A percentile compares a stretch with the other conserved stretches of the same genome.
phyloP scores from a whole-genome alignment of 2,888 invertebrate species.

The Glyphotaelius pellucidus region DNA sequence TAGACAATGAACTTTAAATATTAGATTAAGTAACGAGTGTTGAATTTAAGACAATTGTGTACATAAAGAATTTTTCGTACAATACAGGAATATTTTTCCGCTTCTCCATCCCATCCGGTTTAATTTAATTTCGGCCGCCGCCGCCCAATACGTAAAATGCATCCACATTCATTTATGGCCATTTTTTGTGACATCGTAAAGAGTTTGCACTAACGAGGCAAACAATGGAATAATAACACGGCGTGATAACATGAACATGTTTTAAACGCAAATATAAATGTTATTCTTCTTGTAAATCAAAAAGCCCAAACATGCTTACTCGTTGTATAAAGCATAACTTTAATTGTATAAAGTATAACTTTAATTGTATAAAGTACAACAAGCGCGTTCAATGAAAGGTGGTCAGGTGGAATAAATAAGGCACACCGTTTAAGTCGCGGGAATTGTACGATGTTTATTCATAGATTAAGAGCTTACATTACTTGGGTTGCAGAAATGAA shows the following conservation, averaged over 20 bases:
- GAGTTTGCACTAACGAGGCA: not conserved
- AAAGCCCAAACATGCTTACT: not conserved
- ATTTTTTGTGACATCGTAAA: not conserved
- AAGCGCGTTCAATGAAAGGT: not conserved
- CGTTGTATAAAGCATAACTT: not conserved
- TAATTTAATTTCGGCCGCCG: not conserved
- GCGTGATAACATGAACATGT: not conserved
- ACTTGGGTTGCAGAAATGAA: not conserved
- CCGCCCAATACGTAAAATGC: not conserved
- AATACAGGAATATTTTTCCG: not conserved
- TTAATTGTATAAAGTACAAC: too few species aligned
- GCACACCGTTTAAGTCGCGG: not conserved
- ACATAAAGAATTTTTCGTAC: not conserved
- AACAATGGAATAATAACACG: conserved; percentile 2
- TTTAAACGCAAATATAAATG: not conserved
- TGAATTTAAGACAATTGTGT: not conserved
- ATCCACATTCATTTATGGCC: not conserved
- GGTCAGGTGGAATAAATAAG: not conserved
- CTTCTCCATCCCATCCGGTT: not conserved
- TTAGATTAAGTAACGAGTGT: too few species aligned
- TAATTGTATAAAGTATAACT: not conserved
- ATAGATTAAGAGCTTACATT: not conserved
- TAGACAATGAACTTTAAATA: too few species aligned
- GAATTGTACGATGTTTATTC: not conserved
- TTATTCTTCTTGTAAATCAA: not conserved